Evolutionary conservation across 1,140 invertebrate species (phyloP).

Genomic region (Lamellibrachia luymesi): DNA sequence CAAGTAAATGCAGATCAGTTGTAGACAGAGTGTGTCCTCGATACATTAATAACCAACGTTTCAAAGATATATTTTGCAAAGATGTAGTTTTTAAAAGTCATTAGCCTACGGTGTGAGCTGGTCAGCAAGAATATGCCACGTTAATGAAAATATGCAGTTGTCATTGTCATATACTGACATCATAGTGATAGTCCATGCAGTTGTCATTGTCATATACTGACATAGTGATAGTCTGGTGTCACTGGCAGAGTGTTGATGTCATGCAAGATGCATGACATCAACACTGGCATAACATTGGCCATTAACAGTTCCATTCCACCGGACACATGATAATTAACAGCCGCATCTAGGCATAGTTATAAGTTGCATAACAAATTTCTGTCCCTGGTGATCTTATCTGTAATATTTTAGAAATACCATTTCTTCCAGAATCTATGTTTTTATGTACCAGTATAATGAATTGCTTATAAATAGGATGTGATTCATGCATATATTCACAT

Average conservation of each 20-base stretch:
- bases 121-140: background rate
- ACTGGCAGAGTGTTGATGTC: background rate
- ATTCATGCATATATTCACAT: no score
- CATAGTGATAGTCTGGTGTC: background rate
- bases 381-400: no score
- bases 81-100: background rate
- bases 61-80: background rate
- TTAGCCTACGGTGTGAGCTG: background rate
- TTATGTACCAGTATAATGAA: no score
- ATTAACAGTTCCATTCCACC: no score
- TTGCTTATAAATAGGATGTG: no score
- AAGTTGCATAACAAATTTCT: no score
- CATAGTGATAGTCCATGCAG: background rate
- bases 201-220: background rate
- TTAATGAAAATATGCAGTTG: conserved; percentile 2
- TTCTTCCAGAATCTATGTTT: no score
- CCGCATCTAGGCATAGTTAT: no score
- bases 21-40: background rate
- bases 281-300: no score
- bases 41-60: background rate
- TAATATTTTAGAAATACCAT: no score
- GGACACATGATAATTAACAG: no score
- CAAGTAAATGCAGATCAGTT: background rate
- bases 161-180: background rate
- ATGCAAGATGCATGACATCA: no score